Evolutionary conservation across 2,797 vertebrate species (phyloP), one percentile per base, ranked within the genome.

Genomic region (Rhinatrema bivittatum): DNA sequence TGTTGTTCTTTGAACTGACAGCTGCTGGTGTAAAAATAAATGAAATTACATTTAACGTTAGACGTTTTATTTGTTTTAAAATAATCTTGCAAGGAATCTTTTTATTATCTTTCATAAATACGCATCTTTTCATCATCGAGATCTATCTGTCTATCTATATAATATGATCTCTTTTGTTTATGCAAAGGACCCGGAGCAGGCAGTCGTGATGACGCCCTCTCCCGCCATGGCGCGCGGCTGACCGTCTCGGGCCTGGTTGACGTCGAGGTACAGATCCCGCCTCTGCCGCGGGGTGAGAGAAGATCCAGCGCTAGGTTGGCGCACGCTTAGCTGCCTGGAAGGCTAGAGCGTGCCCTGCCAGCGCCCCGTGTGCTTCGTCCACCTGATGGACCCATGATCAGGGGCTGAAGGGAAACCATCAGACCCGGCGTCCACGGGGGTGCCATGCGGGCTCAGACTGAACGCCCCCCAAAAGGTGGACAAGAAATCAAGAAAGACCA

Each of bases 21-120:
- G 83, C 79, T 85, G 82, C 79, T 76, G 74, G 74, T 78, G 71
- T 82, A 82, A 84, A 85, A 85, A 85, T 85, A 86, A 83, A 84
- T 84, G 81, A 78, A 81, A 81, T 81, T 78, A 74, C 78, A 82
- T 84, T 81, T 81, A 70, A 80, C 79, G 68, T 84, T 79, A 80
- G 78, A 68, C 73, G 73, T 72, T 48, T 52, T 60, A n/a, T 45
- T 2, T 28, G 53, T 51, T 55, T 62, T 39, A 74, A n/a, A n/a
- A 60, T 65, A 55, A 68, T 62, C 56, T 65, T 65, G 64, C 64
- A 60, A 56, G 49, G 18, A n/a, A 11, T 24, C 29, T 20, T n/a
- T n/a, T n/a, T n/a, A n/a, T n/a, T n/a, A n/a, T n/a, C n/a, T n/a
- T n/a, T n/a, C n/a, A n/a, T n/a, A n/a, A n/a, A n/a, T n/a, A n/a